Conservation (phyloP, 1,140 invertebrate genomes). For the Drosophila elegans region DNA sequence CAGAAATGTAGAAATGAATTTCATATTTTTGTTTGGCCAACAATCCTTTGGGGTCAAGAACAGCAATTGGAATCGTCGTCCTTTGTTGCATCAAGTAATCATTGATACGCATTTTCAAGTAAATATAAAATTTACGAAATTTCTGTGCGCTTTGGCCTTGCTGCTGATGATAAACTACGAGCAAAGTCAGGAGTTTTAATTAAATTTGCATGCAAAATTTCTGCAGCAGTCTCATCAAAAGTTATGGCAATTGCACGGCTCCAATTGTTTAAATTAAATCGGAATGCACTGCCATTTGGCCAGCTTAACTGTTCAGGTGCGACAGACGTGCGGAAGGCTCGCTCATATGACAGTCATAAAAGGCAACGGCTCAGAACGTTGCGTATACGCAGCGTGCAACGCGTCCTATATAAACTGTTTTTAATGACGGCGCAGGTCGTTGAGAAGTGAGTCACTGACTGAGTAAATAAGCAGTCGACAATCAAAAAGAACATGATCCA, state of each 20-base stretch:
- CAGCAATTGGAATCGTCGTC: constrained; percentile 30
- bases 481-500: constrained; percentile 35
- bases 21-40: constrained; percentile 19
- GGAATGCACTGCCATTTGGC: constrained; percentile 26
- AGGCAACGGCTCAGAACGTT: constrained; percentile 41
- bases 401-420: constrained; percentile 62
- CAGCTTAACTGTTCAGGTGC: constrained; percentile 34
- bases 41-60: constrained; percentile 25
- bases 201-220: constrained; percentile 68
- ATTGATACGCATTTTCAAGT: constrained; percentile 32
- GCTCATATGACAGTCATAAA: constrained; percentile 46
- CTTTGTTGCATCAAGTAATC: constrained; percentile 56
- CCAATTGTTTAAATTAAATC: constrained; percentile 41
- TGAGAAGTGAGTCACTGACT: constrained; percentile 23
- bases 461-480: constrained; percentile 23
- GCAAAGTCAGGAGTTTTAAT: constrained; percentile 54
- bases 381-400: constrained; percentile 60
- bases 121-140: constrained; percentile 43
- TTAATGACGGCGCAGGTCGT: constrained; percentile 58
- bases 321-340: constrained; percentile 14
- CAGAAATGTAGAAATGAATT: background rate
- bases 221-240: constrained; percentile 37
- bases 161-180: constrained; percentile 28
- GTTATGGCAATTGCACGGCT: constrained; percentile 41
- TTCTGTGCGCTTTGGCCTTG: constrained; percentile 21